These are phyloP conservation scores for Rhingia rostrata DNA, from an alignment of 2,888 invertebrate genomes.

Conservation along the genomic window DNA sequence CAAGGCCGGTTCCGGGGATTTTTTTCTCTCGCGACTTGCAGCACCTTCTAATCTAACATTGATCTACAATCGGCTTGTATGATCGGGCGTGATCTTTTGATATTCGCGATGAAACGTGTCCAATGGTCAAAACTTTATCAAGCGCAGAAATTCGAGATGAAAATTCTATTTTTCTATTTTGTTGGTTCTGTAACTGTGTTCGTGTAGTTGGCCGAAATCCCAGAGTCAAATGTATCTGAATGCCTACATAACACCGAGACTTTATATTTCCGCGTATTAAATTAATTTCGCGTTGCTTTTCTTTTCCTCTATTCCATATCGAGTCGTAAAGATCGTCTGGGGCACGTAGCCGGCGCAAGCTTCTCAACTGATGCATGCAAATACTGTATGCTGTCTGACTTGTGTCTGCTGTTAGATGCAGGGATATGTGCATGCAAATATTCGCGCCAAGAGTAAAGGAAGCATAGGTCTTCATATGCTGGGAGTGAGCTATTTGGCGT, in stretches of 20 bases:
- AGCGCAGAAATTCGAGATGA: conserved; percentile 43
- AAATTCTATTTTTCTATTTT: conserved; percentile 1
- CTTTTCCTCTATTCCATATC: conserved; percentile 2
- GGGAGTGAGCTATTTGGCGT: conserved; percentile 8
- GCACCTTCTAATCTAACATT: conserved; percentile 32
- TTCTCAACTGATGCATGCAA: conserved; percentile 54
- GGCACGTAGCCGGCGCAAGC: conserved; percentile 62
- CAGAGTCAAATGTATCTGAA: conserved; percentile 18
- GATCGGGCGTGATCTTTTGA: conserved; percentile 34
- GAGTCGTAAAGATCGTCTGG: conserved; percentile 47
- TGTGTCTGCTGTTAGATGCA: not conserved
- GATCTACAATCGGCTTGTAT: conserved; percentile 12
- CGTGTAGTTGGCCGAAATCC: not conserved
- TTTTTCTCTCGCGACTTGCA: not conserved
- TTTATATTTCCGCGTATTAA: conserved; percentile 65
- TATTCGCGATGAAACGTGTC: conserved; percentile 43
- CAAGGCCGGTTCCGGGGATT: conserved; percentile 25
- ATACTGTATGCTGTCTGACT: conserved; percentile 33
- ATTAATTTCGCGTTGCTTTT: conserved; percentile 46
- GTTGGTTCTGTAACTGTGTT: conserved; percentile 13
- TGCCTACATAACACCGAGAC: conserved; percentile 37
- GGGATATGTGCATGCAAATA: conserved; percentile 30
- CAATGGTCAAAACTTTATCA: conserved; percentile 23
- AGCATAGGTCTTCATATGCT: conserved; percentile 43
- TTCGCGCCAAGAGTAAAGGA: conserved; percentile 27